Percentiles rank a stretch among this genome's conserved stretches.
These are phyloP conservation scores for Lepilemur ruficaudatus DNA, from an alignment of 2,797 vertebrate species.

Conservation along the genomic window DNA sequence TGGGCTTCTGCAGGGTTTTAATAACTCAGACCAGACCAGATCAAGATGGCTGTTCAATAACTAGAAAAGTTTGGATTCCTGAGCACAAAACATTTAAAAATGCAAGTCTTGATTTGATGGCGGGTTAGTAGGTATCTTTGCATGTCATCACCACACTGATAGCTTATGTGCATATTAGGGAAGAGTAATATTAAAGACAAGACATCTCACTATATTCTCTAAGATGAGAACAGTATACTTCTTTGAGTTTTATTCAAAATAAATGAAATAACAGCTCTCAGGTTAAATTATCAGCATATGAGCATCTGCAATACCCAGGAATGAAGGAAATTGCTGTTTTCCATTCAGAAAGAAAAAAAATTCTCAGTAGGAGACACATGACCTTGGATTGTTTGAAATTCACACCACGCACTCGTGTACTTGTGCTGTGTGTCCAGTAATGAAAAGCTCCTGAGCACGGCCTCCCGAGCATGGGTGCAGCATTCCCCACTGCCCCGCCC, in stretches of 20 bases:
- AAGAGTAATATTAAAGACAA: neutral
- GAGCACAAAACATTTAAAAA: neutral
- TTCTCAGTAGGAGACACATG: neutral
- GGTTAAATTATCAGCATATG: conserved; percentile 48
- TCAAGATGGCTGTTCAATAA: neutral
- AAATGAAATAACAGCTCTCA: neutral
- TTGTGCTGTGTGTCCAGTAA: neutral
- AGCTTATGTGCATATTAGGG: neutral
- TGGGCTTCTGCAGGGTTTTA: neutral
- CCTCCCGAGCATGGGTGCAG: neutral
- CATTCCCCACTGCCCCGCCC: neutral
- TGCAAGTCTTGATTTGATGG: neutral
- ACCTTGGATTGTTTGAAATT: neutral
- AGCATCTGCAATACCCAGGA: conserved; percentile 35
- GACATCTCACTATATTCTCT: neutral
- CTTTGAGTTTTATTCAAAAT: conserved; percentile 46
- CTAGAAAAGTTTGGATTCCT: neutral
- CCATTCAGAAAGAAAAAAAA: neutral
- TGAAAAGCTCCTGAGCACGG: neutral
- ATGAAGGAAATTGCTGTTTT: conserved; percentile 63
- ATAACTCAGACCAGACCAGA: neutral
- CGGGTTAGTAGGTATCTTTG: neutral
- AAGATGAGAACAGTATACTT: neutral
- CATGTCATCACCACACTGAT: neutral
- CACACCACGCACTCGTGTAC: accelerated